Base-by-base conservation (phyloP, 2,113 vertebrate genomes). In the Rallus limicola region DNA sequence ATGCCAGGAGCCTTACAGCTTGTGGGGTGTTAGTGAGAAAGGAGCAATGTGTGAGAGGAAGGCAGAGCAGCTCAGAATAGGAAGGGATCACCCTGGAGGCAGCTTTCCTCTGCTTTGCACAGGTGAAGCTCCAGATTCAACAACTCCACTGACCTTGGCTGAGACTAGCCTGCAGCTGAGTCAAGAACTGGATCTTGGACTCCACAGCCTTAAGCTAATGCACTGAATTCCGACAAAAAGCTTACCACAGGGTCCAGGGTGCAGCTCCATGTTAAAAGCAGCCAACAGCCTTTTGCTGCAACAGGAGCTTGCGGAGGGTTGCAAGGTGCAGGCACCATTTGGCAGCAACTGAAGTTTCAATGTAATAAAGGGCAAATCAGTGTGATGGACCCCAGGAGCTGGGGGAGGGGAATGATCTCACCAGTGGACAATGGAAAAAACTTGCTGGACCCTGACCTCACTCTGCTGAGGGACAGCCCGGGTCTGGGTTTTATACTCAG, bases 381-480 rank as follows among this genome's bases (percentile, higher is more conserved):
- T 34, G 7, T 5, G 46, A 67, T 26, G 36, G n/a, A 28, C 9
- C 24, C 4, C 23, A 26, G 42, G 1, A 2, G 21, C 29, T 19
- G 28, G 33, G 38, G 15, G 38, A 72, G 14, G 9, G 4, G 4
- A 53, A 33, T 40, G 16, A 50, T 40, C 34, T 58, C 82, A 23
- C 5, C 26, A 4, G 13, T 10, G 17, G 4, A 2, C 3, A 16
- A 53, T 23, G 40, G 65, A 13, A 38, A 44, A 86, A 38, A 9
- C 29, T 71, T 29, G 36, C 40, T 69, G 74, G 23, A 28, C 34
- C 31, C 16, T 3, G 5, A 19, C 20, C 46, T 12, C 65, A 3
- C 28, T 4, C 19, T 0, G 1, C 31, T 0, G 0, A 55, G 42
- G 44, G 15, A 12, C 31, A 29, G 55, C n/a, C 44, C 2, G 1